Percentiles rank a stretch among this genome's conserved stretches.
phyloP scores from a whole-genome alignment of 1,140 invertebrate genomes.

The Zaprionus kolodkinae region DNA sequence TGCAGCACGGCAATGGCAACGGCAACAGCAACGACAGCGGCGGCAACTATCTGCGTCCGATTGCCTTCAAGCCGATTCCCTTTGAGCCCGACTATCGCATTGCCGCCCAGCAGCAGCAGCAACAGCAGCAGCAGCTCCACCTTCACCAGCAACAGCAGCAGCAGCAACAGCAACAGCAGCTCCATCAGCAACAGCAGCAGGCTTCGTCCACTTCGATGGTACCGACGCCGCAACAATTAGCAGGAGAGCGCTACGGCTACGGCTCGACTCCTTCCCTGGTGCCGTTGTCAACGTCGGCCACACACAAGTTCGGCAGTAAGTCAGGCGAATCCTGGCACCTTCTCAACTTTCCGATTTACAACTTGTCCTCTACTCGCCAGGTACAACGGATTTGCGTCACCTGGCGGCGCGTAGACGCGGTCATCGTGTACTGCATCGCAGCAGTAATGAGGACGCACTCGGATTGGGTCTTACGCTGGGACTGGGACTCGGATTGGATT shows the following conservation, averaged over 20 bases:
- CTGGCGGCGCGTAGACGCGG: constrained; percentile 62
- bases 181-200: constrained; percentile 24
- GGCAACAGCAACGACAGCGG: background rate
- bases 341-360: background rate
- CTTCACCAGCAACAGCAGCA: constrained; percentile 37
- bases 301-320: constrained; percentile 82
- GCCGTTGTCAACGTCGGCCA: constrained; percentile 56
- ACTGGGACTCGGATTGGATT: constrained; percentile 28
- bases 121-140: constrained; percentile 44
- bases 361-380: constrained; percentile 25
- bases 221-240: constrained; percentile 12
- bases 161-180: constrained; percentile 39
- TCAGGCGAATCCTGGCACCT: constrained; percentile 7
- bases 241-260: constrained; percentile 75
- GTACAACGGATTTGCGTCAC: constrained; percentile 77
- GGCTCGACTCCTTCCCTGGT: constrained; percentile 78
- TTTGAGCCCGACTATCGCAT: constrained; percentile 83
- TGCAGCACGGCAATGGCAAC: constrained; percentile 18
- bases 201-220: background rate
- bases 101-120: constrained; percentile 61
- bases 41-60: constrained; percentile 74
- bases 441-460: constrained; percentile 50
- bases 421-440: constrained; percentile 58
- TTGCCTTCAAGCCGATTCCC: constrained; percentile 82
- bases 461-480: constrained; percentile 25